Evolutionary conservation across 2,888 invertebrate species (phyloP), one percentile per base, ranked within the genome.

Genomic region (Drosophila bunnanda): DNA sequence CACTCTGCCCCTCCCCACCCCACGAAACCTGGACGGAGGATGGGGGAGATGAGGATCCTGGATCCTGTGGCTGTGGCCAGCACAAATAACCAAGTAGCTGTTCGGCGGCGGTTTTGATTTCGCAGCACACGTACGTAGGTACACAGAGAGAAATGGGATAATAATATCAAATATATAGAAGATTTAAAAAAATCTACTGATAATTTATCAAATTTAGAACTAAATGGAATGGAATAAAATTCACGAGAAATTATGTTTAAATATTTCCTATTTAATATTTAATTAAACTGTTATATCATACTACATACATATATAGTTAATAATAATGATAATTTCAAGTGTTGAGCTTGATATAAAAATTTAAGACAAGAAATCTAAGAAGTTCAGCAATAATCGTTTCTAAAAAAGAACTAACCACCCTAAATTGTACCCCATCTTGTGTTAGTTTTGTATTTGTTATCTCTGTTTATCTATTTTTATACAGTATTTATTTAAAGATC

Each of bases 51-150:
- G 28, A 20, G 52, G 58, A 36, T 48, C 55, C 71, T 76, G 52
- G 58, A 32, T 48, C 55, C 71, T 76, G 71, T 30, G 62, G 70
- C 71, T 72, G 76, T 36, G 77, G 75, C 75, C 77, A 64, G 44
- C 77, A 75, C 62, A 77, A 77, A 75, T 77, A 75, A 64, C 62
- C 77, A 38, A 71, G 77, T 55, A 62, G 58, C 59, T 61, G 53
- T 73, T 65, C 76, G 66, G 87, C 76, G 64, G 87, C 74, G 86
- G 83, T 75, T 83, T 89, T 83, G 89, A 83, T 83, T 83, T 89
- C 77, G 72, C 82, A 77, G 70, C 50, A 67, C 64, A 65, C 34
- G 67, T 64, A n/a, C 39, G 30, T 30, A 32, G 2, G 50, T 50
- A 15, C 50, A 50, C 15, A 13, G 32, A 22, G 32, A 50, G 32